Percentiles rank a stretch among this genome's conserved stretches.
Evolutionary conservation across 2,113 vertebrate genomes (phyloP).

Genomic region (Apodemus speciosus): DNA sequence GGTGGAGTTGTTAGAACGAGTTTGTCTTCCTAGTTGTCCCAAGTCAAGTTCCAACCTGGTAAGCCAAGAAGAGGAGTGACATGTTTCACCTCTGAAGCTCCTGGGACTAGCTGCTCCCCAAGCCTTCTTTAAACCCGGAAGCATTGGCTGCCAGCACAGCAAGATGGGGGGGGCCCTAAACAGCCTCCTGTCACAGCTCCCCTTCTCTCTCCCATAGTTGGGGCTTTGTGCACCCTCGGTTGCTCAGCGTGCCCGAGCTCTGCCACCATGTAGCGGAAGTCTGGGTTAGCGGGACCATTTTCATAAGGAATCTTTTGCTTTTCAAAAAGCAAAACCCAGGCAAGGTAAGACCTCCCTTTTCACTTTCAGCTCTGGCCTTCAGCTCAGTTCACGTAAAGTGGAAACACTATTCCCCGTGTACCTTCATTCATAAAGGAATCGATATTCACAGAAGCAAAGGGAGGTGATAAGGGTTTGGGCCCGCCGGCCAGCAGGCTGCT

Average conservation of each 20-base stretch:
- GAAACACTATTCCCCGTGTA: background rate
- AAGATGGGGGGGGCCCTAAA: constrained; percentile 19
- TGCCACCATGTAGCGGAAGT: constrained; percentile 94
- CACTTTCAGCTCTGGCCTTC: constrained; percentile 52
- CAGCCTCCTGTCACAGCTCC: constrained; percentile 60
- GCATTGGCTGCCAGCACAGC: background rate
- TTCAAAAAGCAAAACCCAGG: constrained; percentile 94
- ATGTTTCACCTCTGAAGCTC: constrained; percentile 54
- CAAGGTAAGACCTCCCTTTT: constrained; percentile 88
- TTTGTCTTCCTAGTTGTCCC: constrained; percentile 50
- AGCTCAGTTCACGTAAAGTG: constrained; percentile 43
- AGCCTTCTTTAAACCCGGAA: background rate
- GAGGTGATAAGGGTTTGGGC: too few relatives aligned
- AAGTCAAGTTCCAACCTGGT: constrained; percentile 74
- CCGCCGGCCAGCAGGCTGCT: too few relatives aligned
- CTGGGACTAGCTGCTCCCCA: constrained; percentile 28
- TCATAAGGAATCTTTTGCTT: constrained; percentile 86
- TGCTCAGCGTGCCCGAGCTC: constrained; percentile 94
- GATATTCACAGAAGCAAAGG: background rate
- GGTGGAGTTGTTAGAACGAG: constrained; percentile 68
- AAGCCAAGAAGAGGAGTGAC: constrained; percentile 58
- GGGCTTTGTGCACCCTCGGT: constrained; percentile 94
- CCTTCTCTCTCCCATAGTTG: constrained; percentile 86
- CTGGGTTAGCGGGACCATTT: constrained; percentile 90
- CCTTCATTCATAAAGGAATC: constrained; percentile 18